Base-by-base conservation (phyloP, 2,113 vertebrate species). In the Pogonocichla stellata region DNA sequence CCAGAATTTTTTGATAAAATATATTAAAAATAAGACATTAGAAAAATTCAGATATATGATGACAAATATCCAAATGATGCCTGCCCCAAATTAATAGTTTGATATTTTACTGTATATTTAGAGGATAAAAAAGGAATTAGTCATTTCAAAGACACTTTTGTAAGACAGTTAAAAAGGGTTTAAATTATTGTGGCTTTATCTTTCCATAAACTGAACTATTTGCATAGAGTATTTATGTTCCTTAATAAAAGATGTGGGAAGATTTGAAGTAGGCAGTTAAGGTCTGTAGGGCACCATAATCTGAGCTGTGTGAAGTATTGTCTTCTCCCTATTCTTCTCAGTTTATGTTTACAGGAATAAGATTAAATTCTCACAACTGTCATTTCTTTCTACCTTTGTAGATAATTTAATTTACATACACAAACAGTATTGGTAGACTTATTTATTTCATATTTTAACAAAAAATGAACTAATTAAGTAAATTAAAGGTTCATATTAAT, bases 241-340 rank as follows among this genome's bases (percentile, higher is more conserved):
- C 60, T 90, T 42, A 86, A 5, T 80, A 70, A 82, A 93, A 75
- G 14, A 29, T 80, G 54, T 51, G 54, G 58, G 40, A 88, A 90
- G 36, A 64, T 91, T 53, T 88, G 26, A 82, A 61, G 31, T 14
- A 81, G 22, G 50, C 33, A 93, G 66, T 69, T 89, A 81, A 71
- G 34, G 14, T 84, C 80, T 83, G 62, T 36, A 89, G 74, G 57
- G 56, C 17, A 78, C 16, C 7, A 9, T 90, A 77, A 73, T 53
- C 64, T 26, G 18, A 85, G 42, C 65, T 90, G 80, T 43, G 26
- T 61, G 38, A 89, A 84, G 9, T 40, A n/a, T 25, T 53, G 12
- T 54, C 87, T 87, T 90, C 84, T 73, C 14, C 20, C 25, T 72
- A 5, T 64, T 69, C 23, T 72, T 62, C 57, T 31, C 40, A 62